Conservation (phyloP, 92 coral and sea anemone species). For the Parazoanthus darwini region DNA sequence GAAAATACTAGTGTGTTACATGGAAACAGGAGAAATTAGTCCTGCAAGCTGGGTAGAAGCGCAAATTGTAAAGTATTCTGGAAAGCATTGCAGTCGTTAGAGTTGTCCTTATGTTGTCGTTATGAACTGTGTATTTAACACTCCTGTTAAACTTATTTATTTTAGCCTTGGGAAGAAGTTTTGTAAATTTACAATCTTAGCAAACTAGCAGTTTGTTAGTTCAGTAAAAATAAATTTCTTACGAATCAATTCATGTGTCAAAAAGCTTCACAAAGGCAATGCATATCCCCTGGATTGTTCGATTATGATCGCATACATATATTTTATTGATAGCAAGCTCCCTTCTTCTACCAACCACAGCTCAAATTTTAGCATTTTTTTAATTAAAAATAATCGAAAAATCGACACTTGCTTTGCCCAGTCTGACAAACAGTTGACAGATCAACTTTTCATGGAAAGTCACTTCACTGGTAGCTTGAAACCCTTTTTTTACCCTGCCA, state of each 20-base stretch:
- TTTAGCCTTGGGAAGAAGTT: constrained; percentile 83
- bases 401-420: constrained; percentile 74
- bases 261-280: constrained; percentile 7
- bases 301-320: constrained; percentile 67
- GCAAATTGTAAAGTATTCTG: constrained; percentile 29
- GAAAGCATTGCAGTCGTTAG: constrained; percentile 17
- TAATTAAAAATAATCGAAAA: constrained; percentile 80
- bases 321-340: constrained; percentile 61
- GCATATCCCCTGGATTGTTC: constrained; percentile 11
- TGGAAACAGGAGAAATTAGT: constrained; percentile 1
- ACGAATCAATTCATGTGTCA: constrained; percentile 70
- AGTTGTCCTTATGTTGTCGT: constrained; percentile 23
- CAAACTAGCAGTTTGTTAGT: constrained; percentile 90
- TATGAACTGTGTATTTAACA: constrained; percentile 85
- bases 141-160: constrained; percentile 86
- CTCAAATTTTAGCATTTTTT: constrained; percentile 62
- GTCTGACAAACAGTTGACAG: constrained; percentile 77
- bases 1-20: neutral
- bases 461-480: constrained; percentile 12
- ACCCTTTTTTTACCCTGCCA: constrained; percentile 10
- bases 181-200: constrained; percentile 95
- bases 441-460: constrained; percentile 44
- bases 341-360: constrained; percentile 76
- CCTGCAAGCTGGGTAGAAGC: neutral
- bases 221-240: constrained; percentile 89